Conservation (phyloP, 2,797 vertebrate genomes). For the Australoheros facetus region DNA sequence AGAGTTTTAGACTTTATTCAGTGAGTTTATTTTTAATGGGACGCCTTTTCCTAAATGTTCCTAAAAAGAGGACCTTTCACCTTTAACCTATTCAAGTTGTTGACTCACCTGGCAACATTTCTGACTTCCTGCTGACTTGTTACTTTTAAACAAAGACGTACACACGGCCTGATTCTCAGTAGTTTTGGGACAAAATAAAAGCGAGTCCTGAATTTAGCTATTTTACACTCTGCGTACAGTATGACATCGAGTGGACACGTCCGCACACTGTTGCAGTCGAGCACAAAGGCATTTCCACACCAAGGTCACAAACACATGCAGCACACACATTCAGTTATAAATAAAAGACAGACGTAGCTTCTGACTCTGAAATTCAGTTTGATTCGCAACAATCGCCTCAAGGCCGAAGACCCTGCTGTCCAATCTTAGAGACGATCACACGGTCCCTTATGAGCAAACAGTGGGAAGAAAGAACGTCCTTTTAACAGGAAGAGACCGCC, state of each 20-base stretch:
- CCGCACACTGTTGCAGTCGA: not conserved
- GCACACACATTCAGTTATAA: not conserved
- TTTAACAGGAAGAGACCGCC: not conserved
- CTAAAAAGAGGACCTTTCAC: no score
- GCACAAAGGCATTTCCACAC: not conserved
- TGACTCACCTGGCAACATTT: not conserved
- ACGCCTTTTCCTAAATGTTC: no score
- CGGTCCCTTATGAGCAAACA: fast-evolving
- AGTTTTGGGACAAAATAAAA: not conserved
- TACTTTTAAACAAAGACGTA: no score
- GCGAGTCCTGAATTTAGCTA: no score
- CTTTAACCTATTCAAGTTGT: not conserved
- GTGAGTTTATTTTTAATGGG: no score
- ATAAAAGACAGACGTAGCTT: not conserved
- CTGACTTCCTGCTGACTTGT: no score
- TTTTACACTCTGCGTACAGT: not conserved
- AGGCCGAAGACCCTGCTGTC: fast-evolving
- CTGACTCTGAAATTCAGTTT: not conserved
- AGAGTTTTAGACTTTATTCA: no score
- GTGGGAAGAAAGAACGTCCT: not conserved
- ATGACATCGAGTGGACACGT: not conserved
- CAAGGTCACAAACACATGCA: slow-evolving; percentile 2
- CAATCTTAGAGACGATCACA: not conserved
- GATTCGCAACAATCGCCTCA: not conserved
- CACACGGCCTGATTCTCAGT: not conserved